A percentile compares a stretch with the other conserved stretches of the same genome.
Evolutionary conservation across 2,797 vertebrate genomes (phyloP).

Genomic region (Mionectes olivaceus): DNA sequence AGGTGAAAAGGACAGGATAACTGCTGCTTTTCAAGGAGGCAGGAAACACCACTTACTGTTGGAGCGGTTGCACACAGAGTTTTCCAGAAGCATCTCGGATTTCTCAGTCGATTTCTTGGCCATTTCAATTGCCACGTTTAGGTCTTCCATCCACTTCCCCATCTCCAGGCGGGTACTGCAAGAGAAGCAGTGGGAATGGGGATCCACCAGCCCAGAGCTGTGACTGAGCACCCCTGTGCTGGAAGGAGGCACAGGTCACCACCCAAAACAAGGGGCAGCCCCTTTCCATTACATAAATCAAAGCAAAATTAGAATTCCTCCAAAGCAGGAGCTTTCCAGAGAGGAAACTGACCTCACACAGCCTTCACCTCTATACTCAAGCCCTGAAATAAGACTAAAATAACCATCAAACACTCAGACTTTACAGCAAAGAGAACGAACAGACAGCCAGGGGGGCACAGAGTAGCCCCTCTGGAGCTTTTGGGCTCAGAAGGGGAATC

Average conservation of each 20-base stretch:
- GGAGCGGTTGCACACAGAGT: conserved; percentile 75
- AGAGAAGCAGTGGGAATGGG: background rate
- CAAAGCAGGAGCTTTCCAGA: background rate
- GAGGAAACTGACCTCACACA: background rate
- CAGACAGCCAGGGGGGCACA: background rate
- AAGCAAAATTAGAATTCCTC: background rate
- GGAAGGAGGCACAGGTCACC: background rate
- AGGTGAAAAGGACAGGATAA: background rate
- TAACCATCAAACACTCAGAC: background rate
- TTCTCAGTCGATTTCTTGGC: conserved; percentile 86
- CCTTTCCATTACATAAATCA: background rate
- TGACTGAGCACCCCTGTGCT: background rate
- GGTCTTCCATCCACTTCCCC: conserved; percentile 95
- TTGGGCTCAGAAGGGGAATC: background rate
- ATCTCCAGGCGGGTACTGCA: conserved; percentile 92
- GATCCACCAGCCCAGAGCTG: background rate
- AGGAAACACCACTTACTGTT: conserved; percentile 83
- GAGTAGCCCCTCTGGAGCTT: background rate
- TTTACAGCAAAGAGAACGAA: background rate
- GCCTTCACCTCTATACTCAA: background rate
- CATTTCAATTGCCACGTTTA: conserved; percentile 89
- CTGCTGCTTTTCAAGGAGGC: background rate
- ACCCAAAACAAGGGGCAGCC: background rate
- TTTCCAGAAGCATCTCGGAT: conserved; percentile 79
- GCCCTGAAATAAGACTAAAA: background rate